Conservation (phyloP, 2,797 vertebrate genomes). For the Hoplostethus atlanticus region DNA sequence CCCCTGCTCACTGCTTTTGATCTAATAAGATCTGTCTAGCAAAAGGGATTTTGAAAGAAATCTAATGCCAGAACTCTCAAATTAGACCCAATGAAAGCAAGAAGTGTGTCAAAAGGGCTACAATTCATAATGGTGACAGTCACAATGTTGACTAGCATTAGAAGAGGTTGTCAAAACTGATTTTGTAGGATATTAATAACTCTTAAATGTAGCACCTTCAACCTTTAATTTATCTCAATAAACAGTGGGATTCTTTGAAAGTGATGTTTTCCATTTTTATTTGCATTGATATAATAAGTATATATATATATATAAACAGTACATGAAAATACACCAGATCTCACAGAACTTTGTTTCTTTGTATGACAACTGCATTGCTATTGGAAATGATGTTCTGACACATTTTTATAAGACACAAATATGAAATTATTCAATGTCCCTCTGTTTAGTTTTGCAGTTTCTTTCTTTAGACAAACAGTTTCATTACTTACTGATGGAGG, state of each 20-base stretch:
- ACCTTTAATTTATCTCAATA: background rate
- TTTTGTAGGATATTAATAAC: background rate
- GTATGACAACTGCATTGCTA: constrained; percentile 25
- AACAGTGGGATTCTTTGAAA: constrained; percentile 10
- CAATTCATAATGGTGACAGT: too few species aligned
- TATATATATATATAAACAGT: constrained; percentile 54
- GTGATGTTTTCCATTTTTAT: constrained; percentile 56
- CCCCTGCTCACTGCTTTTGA: too few species aligned
- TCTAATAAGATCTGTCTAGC: too few species aligned
- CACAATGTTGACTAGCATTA: too few species aligned
- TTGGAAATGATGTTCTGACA: background rate
- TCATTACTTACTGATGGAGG: constrained; percentile 7
- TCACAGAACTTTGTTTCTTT: constrained; percentile 40
- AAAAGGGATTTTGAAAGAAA: too few species aligned
- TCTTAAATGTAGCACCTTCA: background rate
- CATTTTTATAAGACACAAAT: background rate
- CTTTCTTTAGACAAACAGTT: background rate
- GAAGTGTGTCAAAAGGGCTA: too few species aligned
- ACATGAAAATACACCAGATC: constrained; percentile 61
- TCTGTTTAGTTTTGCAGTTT: background rate
- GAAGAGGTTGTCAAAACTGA: too few species aligned
- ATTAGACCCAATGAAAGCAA: too few species aligned
- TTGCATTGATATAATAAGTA: constrained; percentile 43
- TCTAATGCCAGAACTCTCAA: too few species aligned
- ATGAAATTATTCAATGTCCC: background rate